These are phyloP conservation scores for Megaceryle torquata DNA, from an alignment of 2,113 vertebrate species.

Conservation along the genomic window DNA sequence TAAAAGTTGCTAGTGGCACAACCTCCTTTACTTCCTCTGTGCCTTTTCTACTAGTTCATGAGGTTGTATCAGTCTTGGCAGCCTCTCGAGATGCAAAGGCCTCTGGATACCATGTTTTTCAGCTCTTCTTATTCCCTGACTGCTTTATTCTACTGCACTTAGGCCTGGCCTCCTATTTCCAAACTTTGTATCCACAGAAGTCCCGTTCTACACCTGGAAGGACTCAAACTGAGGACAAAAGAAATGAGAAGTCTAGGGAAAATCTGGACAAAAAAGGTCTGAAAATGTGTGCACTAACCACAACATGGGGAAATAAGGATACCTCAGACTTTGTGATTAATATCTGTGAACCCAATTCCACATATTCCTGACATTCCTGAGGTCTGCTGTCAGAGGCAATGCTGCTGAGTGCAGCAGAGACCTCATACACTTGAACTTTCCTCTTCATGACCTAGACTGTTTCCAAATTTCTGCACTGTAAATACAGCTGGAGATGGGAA, in stretches of 20 bases:
- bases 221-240: not conserved
- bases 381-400: not conserved
- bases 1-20: not conserved
- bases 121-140: not conserved
- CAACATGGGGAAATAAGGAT: not conserved
- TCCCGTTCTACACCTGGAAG: not conserved
- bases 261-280: not conserved
- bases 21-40: not conserved
- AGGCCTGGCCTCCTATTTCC: not conserved
- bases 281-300: not conserved
- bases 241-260: not conserved
- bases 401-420: not conserved
- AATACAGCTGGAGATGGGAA: not conserved
- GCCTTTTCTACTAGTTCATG: not conserved
- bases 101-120: not conserved
- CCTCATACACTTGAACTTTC: conserved; percentile 5
- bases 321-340: fast-evolving
- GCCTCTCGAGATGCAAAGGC: not conserved
- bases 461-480: not conserved
- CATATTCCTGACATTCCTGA: not conserved
- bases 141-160: not conserved
- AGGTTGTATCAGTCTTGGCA: not conserved
- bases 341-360: not conserved
- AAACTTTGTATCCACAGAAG: not conserved
- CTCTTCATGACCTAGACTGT: not conserved